These are phyloP conservation scores for Drosophila nikananu DNA, from an alignment of 1,140 invertebrate genomes.

Conservation along the genomic window DNA sequence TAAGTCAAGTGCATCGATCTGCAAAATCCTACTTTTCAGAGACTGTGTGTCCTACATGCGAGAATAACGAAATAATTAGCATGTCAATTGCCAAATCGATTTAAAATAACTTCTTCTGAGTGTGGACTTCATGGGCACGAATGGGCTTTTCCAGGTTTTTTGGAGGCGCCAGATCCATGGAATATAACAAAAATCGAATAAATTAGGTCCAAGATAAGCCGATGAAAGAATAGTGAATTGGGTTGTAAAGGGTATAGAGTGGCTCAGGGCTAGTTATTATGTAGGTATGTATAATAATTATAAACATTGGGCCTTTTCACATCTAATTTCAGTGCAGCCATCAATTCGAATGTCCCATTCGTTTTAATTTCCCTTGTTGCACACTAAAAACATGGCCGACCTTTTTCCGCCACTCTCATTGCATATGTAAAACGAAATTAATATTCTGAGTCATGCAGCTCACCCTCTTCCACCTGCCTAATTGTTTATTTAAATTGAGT, in stretches of 20 bases:
- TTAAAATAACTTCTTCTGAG: background rate
- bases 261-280: background rate
- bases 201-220: background rate
- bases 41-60: background rate
- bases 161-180: too few species aligned
- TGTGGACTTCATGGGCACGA: background rate
- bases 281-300: background rate
- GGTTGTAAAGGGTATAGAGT: too few species aligned
- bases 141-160: background rate
- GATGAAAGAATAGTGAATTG: background rate
- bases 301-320: background rate
- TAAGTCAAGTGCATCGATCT: background rate
- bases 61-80: background rate
- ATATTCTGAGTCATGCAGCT: slow-evolving; percentile 43
- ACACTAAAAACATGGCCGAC: slow-evolving; percentile 36
- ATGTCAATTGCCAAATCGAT: background rate
- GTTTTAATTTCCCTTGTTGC: slow-evolving; percentile 71
- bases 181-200: background rate
- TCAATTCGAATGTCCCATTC: slow-evolving; percentile 38
- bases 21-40: background rate
- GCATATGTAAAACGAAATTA: slow-evolving; percentile 66
- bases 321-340: background rate
- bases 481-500: slow-evolving; percentile 69
- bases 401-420: slow-evolving; percentile 33
- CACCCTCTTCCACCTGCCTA: slow-evolving; percentile 17